Evolutionary conservation across 2,797 vertebrate genomes (phyloP).

Genomic region (Euthynnus affinis): DNA sequence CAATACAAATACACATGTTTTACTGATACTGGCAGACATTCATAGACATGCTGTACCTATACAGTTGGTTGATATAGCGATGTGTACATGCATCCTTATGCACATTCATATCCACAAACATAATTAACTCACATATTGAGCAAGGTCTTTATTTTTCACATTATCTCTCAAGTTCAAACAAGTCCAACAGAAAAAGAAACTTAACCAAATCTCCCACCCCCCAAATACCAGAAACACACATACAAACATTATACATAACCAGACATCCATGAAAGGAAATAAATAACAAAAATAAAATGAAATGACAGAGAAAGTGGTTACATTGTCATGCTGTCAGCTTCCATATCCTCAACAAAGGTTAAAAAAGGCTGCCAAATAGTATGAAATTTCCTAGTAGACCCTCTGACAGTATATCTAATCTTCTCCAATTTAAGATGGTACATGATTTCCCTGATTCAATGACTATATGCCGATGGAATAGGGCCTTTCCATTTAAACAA

Average conservation of each 20-base stretch:
- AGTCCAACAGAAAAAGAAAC: not conserved
- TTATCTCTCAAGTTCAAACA: not conserved
- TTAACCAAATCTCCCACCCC: not conserved
- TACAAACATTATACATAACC: not conserved
- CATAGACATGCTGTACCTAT: conserved; percentile 51
- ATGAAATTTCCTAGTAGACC: conserved; percentile 16
- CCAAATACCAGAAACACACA: not conserved
- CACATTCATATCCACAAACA: conserved; percentile 15
- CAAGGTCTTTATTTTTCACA: no score
- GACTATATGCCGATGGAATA: not conserved
- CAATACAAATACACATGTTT: conserved; percentile 53
- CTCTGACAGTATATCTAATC: conserved; percentile 1
- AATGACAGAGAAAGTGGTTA: not conserved
- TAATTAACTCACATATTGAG: not conserved
- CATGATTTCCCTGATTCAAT: conserved; percentile 20
- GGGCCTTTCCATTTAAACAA: conserved; percentile 4
- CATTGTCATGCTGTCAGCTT: conserved; percentile 5
- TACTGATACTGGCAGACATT: conserved; percentile 57
- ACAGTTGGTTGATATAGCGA: conserved; percentile 42
- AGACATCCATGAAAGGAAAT: not conserved
- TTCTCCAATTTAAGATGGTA: conserved; percentile 7
- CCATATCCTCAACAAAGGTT: not conserved
- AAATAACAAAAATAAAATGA: not conserved
- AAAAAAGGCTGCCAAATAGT: conserved; percentile 5
- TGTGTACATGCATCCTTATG: not conserved